These are phyloP conservation scores for Pomatorhinus ruficollis DNA, from an alignment of 2,113 vertebrate genomes.

Conservation along the genomic window DNA sequence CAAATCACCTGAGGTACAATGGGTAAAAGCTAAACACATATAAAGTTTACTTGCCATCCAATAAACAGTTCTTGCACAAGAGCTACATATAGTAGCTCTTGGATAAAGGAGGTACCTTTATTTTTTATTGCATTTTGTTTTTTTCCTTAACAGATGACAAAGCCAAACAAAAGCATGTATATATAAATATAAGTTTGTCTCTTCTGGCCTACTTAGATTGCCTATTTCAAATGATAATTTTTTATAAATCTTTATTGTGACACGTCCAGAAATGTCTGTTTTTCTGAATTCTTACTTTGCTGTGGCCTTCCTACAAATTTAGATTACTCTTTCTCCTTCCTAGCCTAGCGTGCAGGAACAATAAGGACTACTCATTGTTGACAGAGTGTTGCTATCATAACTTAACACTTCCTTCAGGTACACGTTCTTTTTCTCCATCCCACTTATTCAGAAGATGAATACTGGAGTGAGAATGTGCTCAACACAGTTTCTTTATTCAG, in stretches of 20 bases:
- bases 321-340: not conserved
- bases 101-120: not conserved
- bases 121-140: rapidly evolving
- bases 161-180: not conserved
- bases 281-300: not conserved
- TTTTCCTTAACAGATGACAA: not conserved
- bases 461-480: not conserved
- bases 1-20: not conserved
- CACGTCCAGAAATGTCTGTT: not conserved
- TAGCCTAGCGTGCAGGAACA: rapidly evolving
- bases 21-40: not conserved
- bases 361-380: not conserved
- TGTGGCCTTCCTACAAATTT: not conserved
- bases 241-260: not conserved
- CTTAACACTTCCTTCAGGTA: not conserved
- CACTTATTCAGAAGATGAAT: not conserved
- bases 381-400: not conserved
- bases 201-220: not conserved
- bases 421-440: not conserved
- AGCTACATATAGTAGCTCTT: not conserved
- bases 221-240: not conserved
- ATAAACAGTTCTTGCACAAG: not conserved
- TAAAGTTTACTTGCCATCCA: not conserved
- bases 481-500: not conserved
- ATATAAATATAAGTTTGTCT: not conserved